These are phyloP conservation scores for Apostichopus californicus DNA, from an alignment of 35 echinoderm and acorn worm species.

Conservation along the genomic window DNA sequence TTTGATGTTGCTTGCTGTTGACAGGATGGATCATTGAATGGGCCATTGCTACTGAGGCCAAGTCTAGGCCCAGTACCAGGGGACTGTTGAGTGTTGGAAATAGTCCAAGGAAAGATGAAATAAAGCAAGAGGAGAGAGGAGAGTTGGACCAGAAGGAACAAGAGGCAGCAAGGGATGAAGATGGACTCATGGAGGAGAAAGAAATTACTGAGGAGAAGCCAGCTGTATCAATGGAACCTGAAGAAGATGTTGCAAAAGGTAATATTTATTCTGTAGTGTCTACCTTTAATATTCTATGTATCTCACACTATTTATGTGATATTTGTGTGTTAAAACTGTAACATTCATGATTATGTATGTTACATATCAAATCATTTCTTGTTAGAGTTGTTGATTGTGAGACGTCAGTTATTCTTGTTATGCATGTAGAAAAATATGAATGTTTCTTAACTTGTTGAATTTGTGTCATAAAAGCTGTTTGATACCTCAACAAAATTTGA, in stretches of 20 bases:
- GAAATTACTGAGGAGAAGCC: slow-evolving; percentile 17
- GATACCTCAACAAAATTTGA: too few relatives aligned
- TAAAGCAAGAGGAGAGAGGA: background rate
- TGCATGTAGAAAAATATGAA: too few relatives aligned
- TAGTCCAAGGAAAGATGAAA: slow-evolving; percentile 37
- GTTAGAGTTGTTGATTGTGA: too few relatives aligned
- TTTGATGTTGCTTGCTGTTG: background rate
- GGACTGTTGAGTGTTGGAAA: slow-evolving; percentile 19
- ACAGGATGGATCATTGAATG: slow-evolving; percentile 98
- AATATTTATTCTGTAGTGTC: background rate
- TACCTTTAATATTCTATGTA: background rate
- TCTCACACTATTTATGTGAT: too few relatives aligned
- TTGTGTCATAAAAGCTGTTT: too few relatives aligned
- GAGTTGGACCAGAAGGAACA: too few relatives aligned
- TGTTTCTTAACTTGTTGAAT: too few relatives aligned
- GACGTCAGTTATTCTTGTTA: too few relatives aligned
- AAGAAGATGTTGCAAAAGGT: slow-evolving; percentile 21
- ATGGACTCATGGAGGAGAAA: slow-evolving; percentile 43
- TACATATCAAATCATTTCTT: too few relatives aligned
- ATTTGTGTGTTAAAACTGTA: too few relatives aligned
- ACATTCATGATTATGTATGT: too few relatives aligned
- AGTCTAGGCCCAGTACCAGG: slow-evolving; percentile 63
- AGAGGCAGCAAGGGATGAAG: slow-evolving; percentile 42
- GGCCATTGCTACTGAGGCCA: slow-evolving; percentile 76
- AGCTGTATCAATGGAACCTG: slow-evolving; percentile 6